Conservation (phyloP, 1,140 invertebrate species). For the Atopsyche davidsoni region DNA sequence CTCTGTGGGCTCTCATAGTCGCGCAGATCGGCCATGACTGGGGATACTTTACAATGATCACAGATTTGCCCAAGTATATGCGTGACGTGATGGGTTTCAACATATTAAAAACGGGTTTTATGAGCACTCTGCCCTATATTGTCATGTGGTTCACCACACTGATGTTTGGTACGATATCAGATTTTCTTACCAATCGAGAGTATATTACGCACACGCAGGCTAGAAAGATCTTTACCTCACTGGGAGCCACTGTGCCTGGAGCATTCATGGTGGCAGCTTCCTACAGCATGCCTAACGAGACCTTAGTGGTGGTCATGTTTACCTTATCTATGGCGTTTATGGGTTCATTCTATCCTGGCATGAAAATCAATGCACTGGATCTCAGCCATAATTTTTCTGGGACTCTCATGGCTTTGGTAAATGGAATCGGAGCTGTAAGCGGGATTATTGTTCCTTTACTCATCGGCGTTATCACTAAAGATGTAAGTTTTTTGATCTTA, state of each 20-base stretch:
- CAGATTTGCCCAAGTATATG: slow-evolving; percentile 83
- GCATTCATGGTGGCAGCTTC: slow-evolving; percentile 54
- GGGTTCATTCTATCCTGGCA: slow-evolving; percentile 62
- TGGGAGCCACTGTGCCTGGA: slow-evolving; percentile 54
- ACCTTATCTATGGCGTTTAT: slow-evolving; percentile 63
- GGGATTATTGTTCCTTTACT: slow-evolving; percentile 70
- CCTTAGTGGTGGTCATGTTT: slow-evolving; percentile 53
- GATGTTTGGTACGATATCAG: slow-evolving; percentile 51
- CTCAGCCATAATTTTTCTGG: slow-evolving; percentile 73
- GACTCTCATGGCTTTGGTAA: slow-evolving; percentile 72
- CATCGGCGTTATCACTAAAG: slow-evolving; percentile 67
- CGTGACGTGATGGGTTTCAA: slow-evolving; percentile 72
- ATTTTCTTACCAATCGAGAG: slow-evolving; percentile 51
- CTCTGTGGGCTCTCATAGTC: slow-evolving; percentile 59
- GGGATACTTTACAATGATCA: slow-evolving; percentile 79
- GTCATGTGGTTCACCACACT: slow-evolving; percentile 60
- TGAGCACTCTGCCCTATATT: slow-evolving; percentile 55
- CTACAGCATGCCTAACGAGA: slow-evolving; percentile 54
- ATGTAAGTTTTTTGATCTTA: slow-evolving; percentile 49
- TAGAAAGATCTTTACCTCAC: slow-evolving; percentile 55
- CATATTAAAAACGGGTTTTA: slow-evolving; percentile 58
- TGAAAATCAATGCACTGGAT: slow-evolving; percentile 71
- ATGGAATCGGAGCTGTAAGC: slow-evolving; percentile 69
- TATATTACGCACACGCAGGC: slow-evolving; percentile 51
- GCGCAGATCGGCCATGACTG: slow-evolving; percentile 75